phyloP scores from a whole-genome alignment of 2,888 invertebrate genomes.

The Muscina levida region DNA sequence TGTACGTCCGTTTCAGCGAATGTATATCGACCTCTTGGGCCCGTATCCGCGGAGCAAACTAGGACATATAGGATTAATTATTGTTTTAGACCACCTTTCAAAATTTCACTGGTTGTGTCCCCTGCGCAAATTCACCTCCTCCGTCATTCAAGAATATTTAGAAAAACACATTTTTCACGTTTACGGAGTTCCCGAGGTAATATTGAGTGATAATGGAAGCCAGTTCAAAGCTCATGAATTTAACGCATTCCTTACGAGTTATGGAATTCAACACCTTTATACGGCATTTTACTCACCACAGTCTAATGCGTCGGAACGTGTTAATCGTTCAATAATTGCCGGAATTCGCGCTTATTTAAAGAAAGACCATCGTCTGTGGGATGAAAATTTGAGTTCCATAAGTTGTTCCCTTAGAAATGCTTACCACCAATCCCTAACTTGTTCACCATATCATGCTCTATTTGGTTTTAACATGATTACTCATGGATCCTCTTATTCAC shows the following conservation, averaged over 20 bases:
- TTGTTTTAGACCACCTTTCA: background rate
- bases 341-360: background rate
- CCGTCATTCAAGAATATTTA: background rate
- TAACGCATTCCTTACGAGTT: too few relatives aligned
- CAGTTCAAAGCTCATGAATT: too few relatives aligned
- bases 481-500: background rate
- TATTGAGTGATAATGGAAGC: background rate
- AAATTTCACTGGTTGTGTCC: background rate
- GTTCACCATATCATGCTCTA: conserved; percentile 36
- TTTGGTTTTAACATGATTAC: too few relatives aligned
- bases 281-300: too few relatives aligned
- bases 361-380: background rate
- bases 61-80: background rate
- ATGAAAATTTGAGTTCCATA: background rate
- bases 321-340: too few relatives aligned
- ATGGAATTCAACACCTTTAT: background rate
- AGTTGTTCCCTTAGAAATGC: background rate
- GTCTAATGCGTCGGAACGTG: too few relatives aligned
- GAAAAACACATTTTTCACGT: too few relatives aligned
- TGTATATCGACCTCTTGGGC: background rate
- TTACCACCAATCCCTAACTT: background rate
- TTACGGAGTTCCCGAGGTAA: background rate
- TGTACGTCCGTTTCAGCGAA: too few relatives aligned
- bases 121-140: background rate
- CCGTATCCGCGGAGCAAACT: background rate